Base-by-base conservation (phyloP, 2,113 vertebrate species). In the Ophthalmolycus amberensis region DNA sequence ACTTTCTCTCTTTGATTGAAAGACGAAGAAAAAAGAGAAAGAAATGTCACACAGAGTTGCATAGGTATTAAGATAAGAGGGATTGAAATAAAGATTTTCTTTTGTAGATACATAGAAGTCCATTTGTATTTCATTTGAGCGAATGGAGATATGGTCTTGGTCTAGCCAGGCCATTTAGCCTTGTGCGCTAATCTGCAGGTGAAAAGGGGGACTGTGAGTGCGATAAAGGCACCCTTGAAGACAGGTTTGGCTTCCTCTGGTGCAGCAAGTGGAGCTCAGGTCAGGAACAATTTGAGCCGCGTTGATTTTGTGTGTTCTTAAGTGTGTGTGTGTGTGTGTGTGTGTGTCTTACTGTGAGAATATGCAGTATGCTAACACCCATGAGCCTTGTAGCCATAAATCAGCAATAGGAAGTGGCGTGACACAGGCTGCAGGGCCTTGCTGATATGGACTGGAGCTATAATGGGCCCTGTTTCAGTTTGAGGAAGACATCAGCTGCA, bases 401-500 rank as follows among this genome's bases (percentile, higher is more conserved):
- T 93, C 90, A 89, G 85, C 75, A 54, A 82, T 77, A 87, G 81
- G 84, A 92, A 92, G 93, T 92, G 94, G 92, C 92, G 95, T 95
- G 95, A 96, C 95, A 94, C 89, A 79, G 93, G 94, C 94, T 88
- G 89, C 91, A 78, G 83, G 85, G 88, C 68, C 86, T 50, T 75
- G 73, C 90, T 89, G 82, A 89, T 91, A 90, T 58, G 79, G 87
- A 88, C 88, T 79, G 83, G 71, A 75, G 67, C 80, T 82, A 79
- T 92, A 89, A 90, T 83, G 93, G 95, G 94, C 90, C 75, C 93
- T 91, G 95, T 96, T 97, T 95, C 95, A 95, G 94, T 94, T 94
- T 92, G 91, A 95, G 92, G 95, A 93, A 95, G 95, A 95, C 95
- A 96, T 96, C 95, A 94, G 95, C 91, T 58, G 88, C 76, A 93